Conservation (phyloP, 53 echinoderm and acorn worm genomes). For the Patiria pectinifera region DNA sequence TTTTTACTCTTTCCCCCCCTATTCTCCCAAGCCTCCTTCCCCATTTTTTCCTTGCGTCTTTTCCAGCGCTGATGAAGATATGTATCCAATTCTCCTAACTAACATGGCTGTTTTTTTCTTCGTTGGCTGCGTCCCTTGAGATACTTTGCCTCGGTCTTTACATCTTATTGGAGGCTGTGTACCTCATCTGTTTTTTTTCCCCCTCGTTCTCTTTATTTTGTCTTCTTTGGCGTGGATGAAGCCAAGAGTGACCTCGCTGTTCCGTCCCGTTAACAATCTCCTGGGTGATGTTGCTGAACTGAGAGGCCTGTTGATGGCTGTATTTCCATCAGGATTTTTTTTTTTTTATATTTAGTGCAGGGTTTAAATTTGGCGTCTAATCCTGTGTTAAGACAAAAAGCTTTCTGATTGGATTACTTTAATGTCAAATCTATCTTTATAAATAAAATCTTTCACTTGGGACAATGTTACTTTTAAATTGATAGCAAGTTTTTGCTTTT, state of each 20-base stretch:
- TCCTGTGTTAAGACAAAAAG: too few relatives aligned
- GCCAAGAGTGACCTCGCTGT: background rate
- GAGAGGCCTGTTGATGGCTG: background rate
- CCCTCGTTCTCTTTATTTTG: background rate
- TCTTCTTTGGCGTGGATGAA: background rate
- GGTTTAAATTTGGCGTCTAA: background rate
- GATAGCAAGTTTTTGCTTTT: too few relatives aligned
- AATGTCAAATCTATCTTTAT: too few relatives aligned
- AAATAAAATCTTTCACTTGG: too few relatives aligned
- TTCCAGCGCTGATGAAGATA: background rate
- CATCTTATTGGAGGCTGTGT: background rate
- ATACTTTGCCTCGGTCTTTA: background rate
- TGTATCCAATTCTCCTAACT: background rate
- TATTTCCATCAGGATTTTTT: background rate
- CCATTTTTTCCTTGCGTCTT: background rate
- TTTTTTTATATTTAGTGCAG: background rate
- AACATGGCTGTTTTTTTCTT: slow-evolving; percentile 13
- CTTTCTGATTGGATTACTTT: too few relatives aligned
- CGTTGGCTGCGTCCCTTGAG: background rate
- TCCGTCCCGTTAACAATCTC: background rate
- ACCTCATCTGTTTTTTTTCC: background rate
- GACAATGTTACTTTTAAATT: too few relatives aligned
- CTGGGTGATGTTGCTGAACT: background rate
- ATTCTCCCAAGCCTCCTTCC: background rate
- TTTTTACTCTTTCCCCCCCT: background rate